Evolutionary conservation across 2,797 vertebrate genomes (phyloP).

Genomic region (Pempheris klunzingeri): DNA sequence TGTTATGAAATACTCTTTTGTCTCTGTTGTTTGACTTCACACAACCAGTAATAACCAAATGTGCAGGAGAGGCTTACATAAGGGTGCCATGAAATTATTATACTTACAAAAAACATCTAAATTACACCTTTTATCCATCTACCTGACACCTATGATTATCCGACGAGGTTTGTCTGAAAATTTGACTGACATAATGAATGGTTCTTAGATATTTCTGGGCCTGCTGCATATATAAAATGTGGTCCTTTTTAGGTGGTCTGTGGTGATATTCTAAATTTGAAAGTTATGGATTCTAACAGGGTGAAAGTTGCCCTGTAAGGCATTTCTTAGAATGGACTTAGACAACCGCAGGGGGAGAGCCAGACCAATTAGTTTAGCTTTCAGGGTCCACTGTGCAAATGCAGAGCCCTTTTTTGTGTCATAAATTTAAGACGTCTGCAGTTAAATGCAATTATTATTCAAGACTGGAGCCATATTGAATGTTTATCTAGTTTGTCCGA

Average conservation of each 20-base stretch:
- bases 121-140: slow-evolving; percentile 1
- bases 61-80: background rate
- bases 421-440: background rate
- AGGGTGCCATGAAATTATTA: background rate
- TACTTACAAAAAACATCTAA: slow-evolving; percentile 13
- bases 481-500: background rate
- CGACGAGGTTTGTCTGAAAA: background rate
- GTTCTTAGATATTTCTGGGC: background rate
- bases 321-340: slow-evolving; percentile 13
- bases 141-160: slow-evolving; percentile 2
- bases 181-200: slow-evolving; percentile 2
- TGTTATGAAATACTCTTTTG: background rate
- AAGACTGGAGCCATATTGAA: too few relatives aligned
- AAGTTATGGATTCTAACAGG: background rate
- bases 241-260: background rate
- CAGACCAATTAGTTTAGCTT: background rate
- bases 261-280: slow-evolving; percentile 1
- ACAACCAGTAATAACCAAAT: background rate
- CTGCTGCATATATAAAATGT: too few relatives aligned
- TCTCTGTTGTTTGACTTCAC: background rate
- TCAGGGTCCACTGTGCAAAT: background rate
- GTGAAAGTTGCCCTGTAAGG: background rate
- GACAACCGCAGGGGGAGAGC: background rate
- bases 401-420: background rate
- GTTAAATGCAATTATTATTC: background rate